Base-by-base conservation (phyloP, 2,797 vertebrate species). In the Hypotaenidia philippensis region DNA sequence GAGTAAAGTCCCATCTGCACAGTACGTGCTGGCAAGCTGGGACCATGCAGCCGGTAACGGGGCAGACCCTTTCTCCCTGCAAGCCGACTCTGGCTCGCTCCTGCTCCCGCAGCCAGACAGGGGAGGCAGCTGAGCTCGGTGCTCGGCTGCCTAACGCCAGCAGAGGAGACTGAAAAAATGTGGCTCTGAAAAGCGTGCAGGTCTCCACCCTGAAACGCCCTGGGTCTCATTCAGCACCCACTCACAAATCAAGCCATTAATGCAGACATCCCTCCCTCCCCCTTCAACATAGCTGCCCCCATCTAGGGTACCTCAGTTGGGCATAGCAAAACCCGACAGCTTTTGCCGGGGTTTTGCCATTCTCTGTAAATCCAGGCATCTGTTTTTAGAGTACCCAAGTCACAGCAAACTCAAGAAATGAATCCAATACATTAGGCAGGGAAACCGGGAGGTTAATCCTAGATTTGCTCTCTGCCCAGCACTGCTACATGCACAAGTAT, bases 401-500 rank as follows among this genome's bases (percentile, higher is more conserved):
- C 89, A 91, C 50, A 93, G 90, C 60, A 76, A 96, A 94, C 87
- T 91, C 41, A 79, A 77, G 90, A 93, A 87, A 89, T 32, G 74
- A 93, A 82, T 84, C 94, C 85, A 87, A 71, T 84, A 83, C 49
- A 29, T 88, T 87, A 96, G 90, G 87, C 90, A 92, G 77, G 78
- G 88, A 92, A 91, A 96, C 55, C 72, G 89, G 92, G 93, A 83
- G 52, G 90, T 72, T 97, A 97, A 98, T 98, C 97, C 97, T 96
- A 57, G 93, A 98, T 98, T 97, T 97, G 97, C 97, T 96, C 97
- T 87, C 87, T 86, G 95, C 91, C 92, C 93, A 90, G 90, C 81
- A 92, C 95, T 92, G 79, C 97, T 97, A 95, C 90, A 85, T 81
- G 96, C 95, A 92, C 82, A 88, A 96, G 94, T 92, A 93, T 95